Evolutionary conservation across 2,797 vertebrate genomes (phyloP).

Genomic region (Sebastes paucispinis): DNA sequence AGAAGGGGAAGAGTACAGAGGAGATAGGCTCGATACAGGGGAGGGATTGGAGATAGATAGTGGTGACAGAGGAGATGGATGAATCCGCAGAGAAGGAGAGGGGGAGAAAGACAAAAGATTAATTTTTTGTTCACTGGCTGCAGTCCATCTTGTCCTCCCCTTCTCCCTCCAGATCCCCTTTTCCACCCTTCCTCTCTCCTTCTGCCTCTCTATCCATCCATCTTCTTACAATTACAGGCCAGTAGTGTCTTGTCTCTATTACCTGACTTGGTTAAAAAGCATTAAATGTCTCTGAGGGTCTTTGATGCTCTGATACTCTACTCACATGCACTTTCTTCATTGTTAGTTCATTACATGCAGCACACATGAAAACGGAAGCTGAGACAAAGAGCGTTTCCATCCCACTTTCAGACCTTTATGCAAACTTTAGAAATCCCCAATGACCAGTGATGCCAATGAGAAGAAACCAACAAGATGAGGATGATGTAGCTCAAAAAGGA

Average conservation of each 20-base stretch:
- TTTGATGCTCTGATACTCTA: neutral
- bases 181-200: conserved; percentile 2
- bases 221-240: conserved; percentile 49
- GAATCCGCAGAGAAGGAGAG: conserved; percentile 4
- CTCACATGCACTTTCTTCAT: neutral
- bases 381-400: neutral
- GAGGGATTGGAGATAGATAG: conserved; percentile 1
- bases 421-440: neutral
- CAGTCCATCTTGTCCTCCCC: conserved; percentile 11
- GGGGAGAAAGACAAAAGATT: conserved; percentile 29
- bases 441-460: neutral
- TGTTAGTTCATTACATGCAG: neutral
- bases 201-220: conserved; percentile 17
- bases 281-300: neutral
- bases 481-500: neutral
- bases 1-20: neutral
- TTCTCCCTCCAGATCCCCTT: neutral
- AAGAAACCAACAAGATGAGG: neutral
- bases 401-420: neutral
- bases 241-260: conserved; percentile 3
- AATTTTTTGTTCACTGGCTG: conserved; percentile 22
- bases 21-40: neutral
- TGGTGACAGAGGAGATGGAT: conserved; percentile 33
- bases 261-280: conserved; percentile 26
- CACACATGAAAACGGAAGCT: neutral